Evolutionary conservation across 2,113 vertebrate genomes (phyloP), one percentile per base, ranked within the genome.

Genomic region (Solea solea): DNA sequence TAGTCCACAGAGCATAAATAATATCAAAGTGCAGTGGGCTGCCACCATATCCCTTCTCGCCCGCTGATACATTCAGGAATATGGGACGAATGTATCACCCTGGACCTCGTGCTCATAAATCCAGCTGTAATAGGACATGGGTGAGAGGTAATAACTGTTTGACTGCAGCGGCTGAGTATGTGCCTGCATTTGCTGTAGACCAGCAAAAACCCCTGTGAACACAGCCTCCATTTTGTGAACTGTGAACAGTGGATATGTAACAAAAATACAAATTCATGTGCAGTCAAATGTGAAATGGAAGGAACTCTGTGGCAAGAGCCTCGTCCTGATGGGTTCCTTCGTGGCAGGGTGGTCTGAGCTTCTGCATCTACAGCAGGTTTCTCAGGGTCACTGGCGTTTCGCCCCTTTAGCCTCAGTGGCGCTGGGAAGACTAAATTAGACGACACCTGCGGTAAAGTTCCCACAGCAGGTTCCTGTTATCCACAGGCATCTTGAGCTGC

Each of bases 61-160:
- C 81, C 66, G 65, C 21, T 67, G 76, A 77, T 81, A 69, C 69
- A 44, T 80, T 86, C 39, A 57, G 77, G 64, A 63, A 59, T 69
- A 65, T 64, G 69, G 75, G 64, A 77, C 63, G 61, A 53, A 85
- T 88, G 81, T 87, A 88, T 86, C 69, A 70, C 69, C 65, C 62
- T 41, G 65, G 41, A 54, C 53, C 40, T 27, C 48, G 4, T 16
- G 44, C 58, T 79, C 78, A 70, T 84, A 87, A 83, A 86, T 83
- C 77, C 64, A 66, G 68, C 72, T 82, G 64, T 82, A 84, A 87
- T 80, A 58, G 64, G 73, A 86, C 71, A 72, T 45, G 71, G 58
- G 60, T 80, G 60, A 75, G 62, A 77, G 68, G 71, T 60, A 80
- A 76, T 82, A 81, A 83, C 75, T 50, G 56, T 64, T 41, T 50